Percentiles rank a stretch among this genome's conserved stretches.
Conservation (phyloP, 2,113 vertebrate genomes). For the Thalassarche chlororhynchos region DNA sequence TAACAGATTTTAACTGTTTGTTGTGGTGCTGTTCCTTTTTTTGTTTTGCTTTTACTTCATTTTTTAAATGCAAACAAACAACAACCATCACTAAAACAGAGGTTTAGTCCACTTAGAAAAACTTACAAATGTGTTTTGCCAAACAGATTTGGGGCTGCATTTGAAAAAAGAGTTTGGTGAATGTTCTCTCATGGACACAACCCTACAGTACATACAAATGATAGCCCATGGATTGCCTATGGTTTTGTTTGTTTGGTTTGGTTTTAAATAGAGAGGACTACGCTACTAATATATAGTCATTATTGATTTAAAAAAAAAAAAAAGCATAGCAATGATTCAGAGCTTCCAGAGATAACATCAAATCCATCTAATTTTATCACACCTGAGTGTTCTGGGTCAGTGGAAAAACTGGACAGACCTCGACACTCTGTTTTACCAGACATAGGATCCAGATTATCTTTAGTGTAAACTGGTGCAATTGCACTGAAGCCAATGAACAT, state of each 20-base stretch:
- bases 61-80: neutral
- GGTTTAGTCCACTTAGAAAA: neutral
- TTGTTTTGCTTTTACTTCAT: neutral
- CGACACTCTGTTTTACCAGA: neutral
- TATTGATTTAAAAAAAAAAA: neutral
- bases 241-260: neutral
- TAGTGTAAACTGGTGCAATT: neutral
- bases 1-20: neutral
- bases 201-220: neutral
- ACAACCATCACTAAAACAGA: neutral
- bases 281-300: neutral
- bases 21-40: neutral
- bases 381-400: neutral
- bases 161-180: conserved; percentile 13
- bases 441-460: neutral
- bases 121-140: neutral
- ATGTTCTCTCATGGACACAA: neutral
- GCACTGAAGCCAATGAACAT: neutral
- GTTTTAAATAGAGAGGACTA: neutral
- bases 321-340: neutral
- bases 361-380: neutral
- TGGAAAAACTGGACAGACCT: neutral
- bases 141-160: neutral
- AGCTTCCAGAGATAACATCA: neutral
- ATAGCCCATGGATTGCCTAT: neutral